Percentiles rank a stretch among this genome's conserved stretches.
These are phyloP conservation scores for Polietes domitor DNA, from an alignment of 2,888 invertebrate genomes.

Conservation along the genomic window DNA sequence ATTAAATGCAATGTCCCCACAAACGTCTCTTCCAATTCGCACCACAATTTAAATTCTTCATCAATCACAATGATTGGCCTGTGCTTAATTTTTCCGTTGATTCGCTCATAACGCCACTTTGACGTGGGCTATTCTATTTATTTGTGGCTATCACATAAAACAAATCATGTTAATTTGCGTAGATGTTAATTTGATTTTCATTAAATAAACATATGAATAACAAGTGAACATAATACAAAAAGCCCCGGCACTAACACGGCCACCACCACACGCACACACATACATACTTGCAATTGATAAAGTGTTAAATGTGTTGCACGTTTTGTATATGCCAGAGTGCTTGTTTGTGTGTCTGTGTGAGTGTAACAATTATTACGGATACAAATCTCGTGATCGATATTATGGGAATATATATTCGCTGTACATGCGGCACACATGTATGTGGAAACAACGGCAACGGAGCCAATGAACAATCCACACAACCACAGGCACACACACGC, in stretches of 20 bases:
- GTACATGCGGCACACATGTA: not conserved
- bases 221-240: conserved; percentile 3
- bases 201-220: conserved; percentile 39
- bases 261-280: not conserved
- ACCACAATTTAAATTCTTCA: too few relatives aligned
- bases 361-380: conserved; percentile 52
- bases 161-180: conserved; percentile 22
- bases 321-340: not conserved
- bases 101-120: too few relatives aligned
- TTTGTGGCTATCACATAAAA: conserved; percentile 17
- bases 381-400: conserved; percentile 62
- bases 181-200: conserved; percentile 32
- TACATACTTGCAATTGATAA: not conserved
- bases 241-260: not conserved
- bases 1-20: too few relatives aligned
- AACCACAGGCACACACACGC: not conserved
- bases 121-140: too few relatives aligned
- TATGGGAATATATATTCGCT: conserved; percentile 25
- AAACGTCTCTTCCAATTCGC: too few relatives aligned
- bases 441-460: not conserved
- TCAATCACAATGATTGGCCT: too few relatives aligned
- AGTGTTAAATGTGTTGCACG: not conserved
- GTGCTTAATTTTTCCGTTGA: too few relatives aligned
- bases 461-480: too few relatives aligned
- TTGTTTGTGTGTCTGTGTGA: not conserved